Conservation (phyloP, 1,140 invertebrate species). For the Macrotrachela quadricornifera region DNA sequence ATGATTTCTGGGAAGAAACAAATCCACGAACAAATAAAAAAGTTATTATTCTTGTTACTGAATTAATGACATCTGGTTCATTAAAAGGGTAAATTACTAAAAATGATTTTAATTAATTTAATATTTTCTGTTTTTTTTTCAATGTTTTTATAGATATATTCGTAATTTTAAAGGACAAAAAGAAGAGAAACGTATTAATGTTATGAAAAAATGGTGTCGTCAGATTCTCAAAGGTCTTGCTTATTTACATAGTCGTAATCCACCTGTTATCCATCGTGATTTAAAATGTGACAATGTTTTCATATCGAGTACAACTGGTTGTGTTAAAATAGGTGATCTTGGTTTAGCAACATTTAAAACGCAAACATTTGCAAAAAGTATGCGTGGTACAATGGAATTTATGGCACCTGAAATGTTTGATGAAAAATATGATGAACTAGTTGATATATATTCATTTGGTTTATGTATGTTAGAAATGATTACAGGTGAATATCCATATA, state of each 20-base stretch:
- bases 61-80: conserved; percentile 96
- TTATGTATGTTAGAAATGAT: conserved; percentile 99
- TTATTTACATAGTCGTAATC: conserved; percentile 84
- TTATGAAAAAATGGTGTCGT: conserved; percentile 92
- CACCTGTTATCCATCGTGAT: conserved; percentile 82
- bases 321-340: conserved; percentile 96
- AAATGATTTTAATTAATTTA: background rate
- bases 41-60: conserved; percentile 94
- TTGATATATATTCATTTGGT: conserved; percentile 97
- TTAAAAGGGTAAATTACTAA: conserved; percentile 51
- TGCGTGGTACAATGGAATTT: conserved; percentile 95
- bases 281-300: conserved; percentile 98
- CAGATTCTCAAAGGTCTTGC: conserved; percentile 92
- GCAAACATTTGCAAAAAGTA: conserved; percentile 93
- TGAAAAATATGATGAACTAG: conserved; percentile 95
- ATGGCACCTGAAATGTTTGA: conserved; percentile 99
- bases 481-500: conserved; percentile 96
- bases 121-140: background rate
- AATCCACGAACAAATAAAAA: conserved; percentile 45
- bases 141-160: conserved; percentile 1
- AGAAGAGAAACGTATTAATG: conserved; percentile 43
- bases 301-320: conserved; percentile 64
- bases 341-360: conserved; percentile 94
- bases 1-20: conserved; percentile 94
- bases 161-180: background rate